Percentiles rank a stretch among this genome's conserved stretches.
phyloP scores from a whole-genome alignment of 2,797 vertebrate genomes.

The Pelodytes ibericus region DNA sequence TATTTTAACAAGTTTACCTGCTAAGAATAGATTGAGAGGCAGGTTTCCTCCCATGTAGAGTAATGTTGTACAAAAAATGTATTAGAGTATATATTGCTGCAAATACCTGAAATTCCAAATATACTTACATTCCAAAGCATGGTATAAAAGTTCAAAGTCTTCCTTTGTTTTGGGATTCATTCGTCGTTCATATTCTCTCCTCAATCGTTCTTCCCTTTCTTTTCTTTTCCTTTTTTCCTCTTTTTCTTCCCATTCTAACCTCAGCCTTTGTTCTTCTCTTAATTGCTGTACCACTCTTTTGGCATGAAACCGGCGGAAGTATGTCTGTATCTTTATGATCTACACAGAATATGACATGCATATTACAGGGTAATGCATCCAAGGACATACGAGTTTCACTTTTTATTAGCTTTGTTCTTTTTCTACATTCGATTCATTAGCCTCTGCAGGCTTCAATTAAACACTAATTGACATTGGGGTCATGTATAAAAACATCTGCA shows the following conservation, averaged over 20 bases:
- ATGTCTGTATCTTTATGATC: constrained; percentile 83
- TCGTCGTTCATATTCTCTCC: constrained; percentile 73
- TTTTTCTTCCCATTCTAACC: constrained; percentile 73
- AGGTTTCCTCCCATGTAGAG: no score
- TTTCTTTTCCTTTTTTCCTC: constrained; percentile 69
- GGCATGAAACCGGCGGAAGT: constrained; percentile 81
- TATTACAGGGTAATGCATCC: no score
- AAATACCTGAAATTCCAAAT: neutral
- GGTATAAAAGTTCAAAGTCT: constrained; percentile 88
- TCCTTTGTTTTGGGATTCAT: constrained; percentile 81
- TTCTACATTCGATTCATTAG: no score
- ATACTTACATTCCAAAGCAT: constrained; percentile 85
- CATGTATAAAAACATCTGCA: no score
- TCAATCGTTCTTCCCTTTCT: constrained; percentile 78
- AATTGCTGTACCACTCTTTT: constrained; percentile 68
- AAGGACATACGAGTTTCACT: constrained; percentile 6
- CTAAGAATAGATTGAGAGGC: no score
- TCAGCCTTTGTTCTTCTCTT: constrained; percentile 65
- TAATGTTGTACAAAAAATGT: no score
- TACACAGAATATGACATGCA: no score
- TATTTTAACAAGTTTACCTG: no score
- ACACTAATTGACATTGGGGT: no score
- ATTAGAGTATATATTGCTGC: no score
- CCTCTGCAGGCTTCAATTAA: no score
- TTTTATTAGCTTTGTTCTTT: no score